These are phyloP conservation scores for Melanchra persicariae DNA, from an alignment of 2,888 invertebrate species.

Conservation along the genomic window DNA sequence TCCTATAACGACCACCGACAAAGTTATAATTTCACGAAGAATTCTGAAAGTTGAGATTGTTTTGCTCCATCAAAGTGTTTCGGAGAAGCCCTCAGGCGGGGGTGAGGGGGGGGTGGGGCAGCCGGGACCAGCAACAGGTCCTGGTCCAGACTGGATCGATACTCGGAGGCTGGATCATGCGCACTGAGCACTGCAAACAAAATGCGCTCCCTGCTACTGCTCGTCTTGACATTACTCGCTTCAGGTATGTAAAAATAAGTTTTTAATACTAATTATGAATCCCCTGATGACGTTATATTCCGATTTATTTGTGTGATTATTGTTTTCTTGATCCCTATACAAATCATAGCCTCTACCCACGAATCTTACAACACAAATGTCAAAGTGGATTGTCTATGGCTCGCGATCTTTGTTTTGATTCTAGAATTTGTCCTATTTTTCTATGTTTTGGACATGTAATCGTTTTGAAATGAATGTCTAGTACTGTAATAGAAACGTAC, in stretches of 20 bases:
- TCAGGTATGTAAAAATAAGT: conserved; percentile 83
- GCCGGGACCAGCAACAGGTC: conserved; percentile 86
- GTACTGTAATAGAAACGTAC: not conserved
- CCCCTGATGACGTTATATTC: conserved; percentile 22
- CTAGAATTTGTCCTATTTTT: conserved; percentile 11
- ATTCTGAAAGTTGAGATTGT: conserved; percentile 88
- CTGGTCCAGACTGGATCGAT: conserved; percentile 83
- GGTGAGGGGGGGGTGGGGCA: conserved; percentile 73
- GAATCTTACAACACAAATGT: conserved; percentile 61
- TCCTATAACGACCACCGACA: conserved; percentile 62
- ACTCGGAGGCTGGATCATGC: conserved; percentile 86
- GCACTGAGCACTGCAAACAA: conserved; percentile 78
- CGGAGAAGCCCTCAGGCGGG: conserved; percentile 68
- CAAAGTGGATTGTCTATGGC: conserved; percentile 72
- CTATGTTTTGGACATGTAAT: not conserved
- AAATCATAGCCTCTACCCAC: conserved; percentile 26
- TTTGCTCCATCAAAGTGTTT: conserved; percentile 84
- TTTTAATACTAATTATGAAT: conserved; percentile 44
- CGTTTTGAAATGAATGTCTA: not conserved
- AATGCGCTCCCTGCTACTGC: conserved; percentile 86
- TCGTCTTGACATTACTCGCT: conserved; percentile 82
- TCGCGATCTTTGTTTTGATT: conserved; percentile 61
- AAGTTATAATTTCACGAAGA: conserved; percentile 86
- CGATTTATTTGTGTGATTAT: conserved; percentile 48
- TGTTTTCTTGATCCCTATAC: conserved; percentile 46